Conservation (phyloP, 2,113 vertebrate genomes). For the Limanda limanda region DNA sequence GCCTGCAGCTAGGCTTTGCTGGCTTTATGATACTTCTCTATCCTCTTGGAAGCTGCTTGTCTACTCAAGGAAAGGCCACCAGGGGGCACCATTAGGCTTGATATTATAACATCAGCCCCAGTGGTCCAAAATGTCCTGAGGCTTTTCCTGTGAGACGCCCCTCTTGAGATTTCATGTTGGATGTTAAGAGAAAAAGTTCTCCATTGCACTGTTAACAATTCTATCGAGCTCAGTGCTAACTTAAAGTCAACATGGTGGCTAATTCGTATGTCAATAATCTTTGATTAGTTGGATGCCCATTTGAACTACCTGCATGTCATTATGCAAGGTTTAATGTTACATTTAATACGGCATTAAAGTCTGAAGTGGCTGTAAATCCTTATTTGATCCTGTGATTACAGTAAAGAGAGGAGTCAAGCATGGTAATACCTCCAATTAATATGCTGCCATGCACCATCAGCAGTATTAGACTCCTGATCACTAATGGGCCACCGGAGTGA, state of each 20-base stretch:
- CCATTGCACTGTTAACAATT: background rate
- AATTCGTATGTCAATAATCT: background rate
- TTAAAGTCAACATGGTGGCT: background rate
- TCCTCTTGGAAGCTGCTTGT: background rate
- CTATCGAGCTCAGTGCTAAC: background rate
- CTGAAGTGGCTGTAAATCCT: background rate
- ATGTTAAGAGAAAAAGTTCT: background rate
- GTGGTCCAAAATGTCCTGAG: background rate
- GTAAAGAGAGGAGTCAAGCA: background rate
- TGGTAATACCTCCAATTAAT: background rate
- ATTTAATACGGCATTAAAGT: background rate
- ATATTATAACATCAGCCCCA: background rate
- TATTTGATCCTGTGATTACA: background rate
- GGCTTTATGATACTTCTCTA: background rate
- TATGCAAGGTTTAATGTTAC: background rate
- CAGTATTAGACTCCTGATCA: background rate
- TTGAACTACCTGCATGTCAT: background rate
- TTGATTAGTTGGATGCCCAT: background rate
- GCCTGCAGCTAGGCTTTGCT: background rate
- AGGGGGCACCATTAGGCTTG: constrained; percentile 43
- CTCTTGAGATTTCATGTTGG: background rate
- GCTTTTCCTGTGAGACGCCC: background rate
- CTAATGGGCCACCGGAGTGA: background rate
- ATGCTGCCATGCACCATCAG: background rate
- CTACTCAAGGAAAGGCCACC: constrained; percentile 26